Evolutionary conservation across 2,888 invertebrate species (phyloP), one percentile per base, ranked within the genome.

Genomic region (Eristalis intricaria): DNA sequence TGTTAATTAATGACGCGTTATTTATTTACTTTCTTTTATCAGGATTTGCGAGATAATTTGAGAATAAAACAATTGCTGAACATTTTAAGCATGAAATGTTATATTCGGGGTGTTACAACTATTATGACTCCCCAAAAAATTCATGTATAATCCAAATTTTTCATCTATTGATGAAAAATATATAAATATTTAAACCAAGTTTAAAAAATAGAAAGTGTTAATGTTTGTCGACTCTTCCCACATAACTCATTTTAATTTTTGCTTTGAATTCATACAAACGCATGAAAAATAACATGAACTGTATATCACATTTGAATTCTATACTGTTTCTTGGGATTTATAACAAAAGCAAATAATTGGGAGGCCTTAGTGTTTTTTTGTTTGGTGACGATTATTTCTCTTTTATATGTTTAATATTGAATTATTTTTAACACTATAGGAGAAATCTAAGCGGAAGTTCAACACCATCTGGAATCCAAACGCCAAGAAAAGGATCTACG

Each of bases 391-490:
- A 4, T 83, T 15, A 32, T 77, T 58, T 71, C 26, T 32, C 56
- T 74, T 38, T 61, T 80, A 50, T 43, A n/a, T 19, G 8, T 65
- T 60, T 22, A n/a, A 40, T 50, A 40, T 66, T 64, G 23, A 64
- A 58, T 70, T 32, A 5, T 23, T 40, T 35, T 22, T 8, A 23
- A 40, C 19, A 63, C 26, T 68, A 69, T 56, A 93, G 93, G 90
- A 91, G 92, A 81, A 93, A 92, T 90, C 90, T 92, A 56, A 93
- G 93, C 89, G 93, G 93, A 84, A 92, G 91, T 75, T 92, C 93
- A 83, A 93, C 93, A 82, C 93, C 93, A 35, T 93, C 93, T 61
- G 93, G 93, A 40, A 92, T 92, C 91, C 93, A 93, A 86, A 93
- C 93, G 65, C 93, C 93, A 69, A 90, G 93, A 56, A 93, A 93